Percentiles rank a stretch among this genome's conserved stretches.
These are phyloP conservation scores for Solenopsis invicta DNA, from an alignment of 1,140 invertebrate genomes.

Conservation along the genomic window DNA sequence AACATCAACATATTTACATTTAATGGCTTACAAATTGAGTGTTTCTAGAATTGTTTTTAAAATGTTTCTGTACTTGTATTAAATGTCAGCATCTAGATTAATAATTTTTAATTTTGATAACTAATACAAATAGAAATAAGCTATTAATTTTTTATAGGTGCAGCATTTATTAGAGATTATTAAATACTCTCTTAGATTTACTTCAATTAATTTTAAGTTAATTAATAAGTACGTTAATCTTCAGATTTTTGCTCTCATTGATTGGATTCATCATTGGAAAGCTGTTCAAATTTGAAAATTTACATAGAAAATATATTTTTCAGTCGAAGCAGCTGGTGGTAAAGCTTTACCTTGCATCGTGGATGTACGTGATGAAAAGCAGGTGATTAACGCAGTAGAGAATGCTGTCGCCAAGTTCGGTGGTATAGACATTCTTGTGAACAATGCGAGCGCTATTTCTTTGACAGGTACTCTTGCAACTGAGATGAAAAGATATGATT, in stretches of 20 bases:
- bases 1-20: neutral
- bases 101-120: neutral
- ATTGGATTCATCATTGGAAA: neutral
- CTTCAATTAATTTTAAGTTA: neutral
- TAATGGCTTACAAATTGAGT: neutral
- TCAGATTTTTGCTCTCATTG: neutral
- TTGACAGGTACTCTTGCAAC: constrained; percentile 95
- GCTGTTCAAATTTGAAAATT: neutral
- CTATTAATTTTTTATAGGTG: neutral
- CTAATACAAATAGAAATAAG: neutral
- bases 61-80: neutral
- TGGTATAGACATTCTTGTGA: constrained; percentile 97
- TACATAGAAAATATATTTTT: constrained; percentile 76
- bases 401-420: constrained; percentile 97
- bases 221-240: neutral
- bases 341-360: constrained; percentile 97
- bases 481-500: constrained; percentile 98
- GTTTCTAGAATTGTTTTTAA: neutral
- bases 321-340: constrained; percentile 97
- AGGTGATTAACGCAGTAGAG: constrained; percentile 95
- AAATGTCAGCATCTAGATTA: neutral
- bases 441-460: constrained; percentile 99
- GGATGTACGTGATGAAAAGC: constrained; percentile 96
- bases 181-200: neutral
- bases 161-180: neutral